These are phyloP conservation scores for Stenotaenia linearis DNA, from an alignment of 2,888 invertebrate species.

Conservation along the genomic window DNA sequence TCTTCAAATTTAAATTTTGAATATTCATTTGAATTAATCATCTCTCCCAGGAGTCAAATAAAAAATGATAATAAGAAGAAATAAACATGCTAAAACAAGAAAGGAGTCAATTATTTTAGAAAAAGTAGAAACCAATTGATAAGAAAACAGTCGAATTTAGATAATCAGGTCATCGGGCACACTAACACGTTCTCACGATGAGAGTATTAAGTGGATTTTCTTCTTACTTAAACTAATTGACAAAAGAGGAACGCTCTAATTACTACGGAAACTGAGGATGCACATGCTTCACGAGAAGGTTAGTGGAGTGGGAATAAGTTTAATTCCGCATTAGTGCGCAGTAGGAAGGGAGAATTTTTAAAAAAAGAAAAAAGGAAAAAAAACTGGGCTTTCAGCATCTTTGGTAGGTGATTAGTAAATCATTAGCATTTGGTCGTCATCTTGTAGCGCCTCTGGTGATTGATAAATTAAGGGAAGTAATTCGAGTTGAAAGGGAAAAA, in stretches of 20 bases:
- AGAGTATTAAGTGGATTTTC: constrained; percentile 14
- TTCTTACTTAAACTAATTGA: constrained; percentile 19
- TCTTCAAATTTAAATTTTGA: constrained; percentile 7
- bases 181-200: neutral
- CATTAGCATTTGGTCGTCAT: constrained; percentile 1
- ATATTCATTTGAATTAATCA: constrained; percentile 13
- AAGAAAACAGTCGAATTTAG: neutral
- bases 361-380: neutral
- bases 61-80: neutral
- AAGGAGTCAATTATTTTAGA: neutral
- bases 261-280: neutral
- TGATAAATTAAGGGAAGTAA: neutral
- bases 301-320: constrained; percentile 1
- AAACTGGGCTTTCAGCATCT: neutral
- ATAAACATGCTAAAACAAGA: neutral
- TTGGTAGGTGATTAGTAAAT: neutral
- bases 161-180: constrained; percentile 11
- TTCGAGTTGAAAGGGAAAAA: neutral
- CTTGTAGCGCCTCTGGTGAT: neutral
- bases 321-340: neutral
- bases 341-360: neutral
- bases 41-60: neutral
- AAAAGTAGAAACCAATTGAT: neutral
- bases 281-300: neutral
- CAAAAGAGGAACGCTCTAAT: constrained; percentile 6